These are phyloP conservation scores for Mirounga angustirostris DNA, from an alignment of 2,113 vertebrate genomes.

Conservation along the genomic window DNA sequence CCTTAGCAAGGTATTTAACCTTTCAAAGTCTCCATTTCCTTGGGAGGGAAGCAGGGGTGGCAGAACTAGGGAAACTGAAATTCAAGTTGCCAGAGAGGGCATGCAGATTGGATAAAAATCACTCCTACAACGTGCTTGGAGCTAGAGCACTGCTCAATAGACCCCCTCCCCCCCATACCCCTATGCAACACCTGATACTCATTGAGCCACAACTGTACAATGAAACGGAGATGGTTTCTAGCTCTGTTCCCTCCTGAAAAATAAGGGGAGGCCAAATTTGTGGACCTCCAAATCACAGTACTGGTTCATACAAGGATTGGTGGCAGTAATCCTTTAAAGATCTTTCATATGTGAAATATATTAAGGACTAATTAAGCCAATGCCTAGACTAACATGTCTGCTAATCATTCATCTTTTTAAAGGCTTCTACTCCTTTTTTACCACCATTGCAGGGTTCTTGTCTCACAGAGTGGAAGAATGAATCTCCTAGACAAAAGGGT, in stretches of 20 bases:
- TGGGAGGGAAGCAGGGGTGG: neutral
- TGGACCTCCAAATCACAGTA: neutral
- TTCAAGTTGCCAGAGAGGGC: neutral
- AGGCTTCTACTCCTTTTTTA: neutral
- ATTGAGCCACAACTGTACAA: neutral
- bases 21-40: conserved; percentile 47
- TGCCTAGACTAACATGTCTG: neutral
- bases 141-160: neutral
- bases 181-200: neutral
- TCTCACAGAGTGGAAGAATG: neutral
- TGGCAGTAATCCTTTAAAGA: neutral
- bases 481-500: neutral
- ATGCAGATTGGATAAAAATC: neutral
- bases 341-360: neutral
- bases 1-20: neutral
- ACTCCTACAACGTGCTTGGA: neutral
- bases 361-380: neutral
- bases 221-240: neutral
- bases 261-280: neutral
- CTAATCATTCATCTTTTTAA: conserved; percentile 5
- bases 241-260: neutral
- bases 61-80: neutral
- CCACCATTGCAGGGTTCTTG: neutral
- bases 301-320: neutral
- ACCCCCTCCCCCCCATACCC: neutral